These are phyloP conservation scores for Anastrepha obliqua DNA, from an alignment of 1,140 invertebrate genomes.

Conservation along the genomic window DNA sequence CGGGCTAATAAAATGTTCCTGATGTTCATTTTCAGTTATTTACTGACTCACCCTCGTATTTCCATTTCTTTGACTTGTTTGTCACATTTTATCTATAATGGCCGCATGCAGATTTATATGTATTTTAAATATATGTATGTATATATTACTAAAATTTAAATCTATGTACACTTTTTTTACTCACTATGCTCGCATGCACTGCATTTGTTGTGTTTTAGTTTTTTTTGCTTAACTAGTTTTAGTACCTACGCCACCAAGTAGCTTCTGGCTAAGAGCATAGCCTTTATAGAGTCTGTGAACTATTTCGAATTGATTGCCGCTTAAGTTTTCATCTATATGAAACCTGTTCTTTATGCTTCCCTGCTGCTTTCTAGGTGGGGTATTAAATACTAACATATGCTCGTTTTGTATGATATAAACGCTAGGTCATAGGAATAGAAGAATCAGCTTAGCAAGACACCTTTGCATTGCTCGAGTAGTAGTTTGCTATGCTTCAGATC, in stretches of 20 bases:
- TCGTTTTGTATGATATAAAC: no score
- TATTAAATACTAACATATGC: background rate
- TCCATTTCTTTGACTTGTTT: background rate
- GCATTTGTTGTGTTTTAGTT: background rate
- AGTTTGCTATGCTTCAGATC: no score
- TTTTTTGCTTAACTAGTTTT: background rate
- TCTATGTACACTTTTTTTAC: background rate
- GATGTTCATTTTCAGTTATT: no score
- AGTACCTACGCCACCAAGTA: background rate
- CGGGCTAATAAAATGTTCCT: no score
- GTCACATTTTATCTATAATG: background rate
- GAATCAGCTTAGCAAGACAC: no score
- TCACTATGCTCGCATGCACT: background rate
- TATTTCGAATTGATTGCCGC: slow-evolving; percentile 24
- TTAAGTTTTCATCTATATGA: slow-evolving; percentile 18
- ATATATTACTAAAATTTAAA: background rate
- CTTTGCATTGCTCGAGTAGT: no score
- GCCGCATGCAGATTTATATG: background rate
- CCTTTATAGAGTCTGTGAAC: background rate
- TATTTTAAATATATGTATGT: background rate
- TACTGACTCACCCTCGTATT: no score
- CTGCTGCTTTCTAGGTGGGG: slow-evolving; percentile 7
- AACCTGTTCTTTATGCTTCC: slow-evolving; percentile 32
- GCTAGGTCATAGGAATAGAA: no score
- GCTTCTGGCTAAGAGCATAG: background rate